These are phyloP conservation scores for Amphiprion percula DNA, from an alignment of 2,113 vertebrate species.

Conservation along the genomic window DNA sequence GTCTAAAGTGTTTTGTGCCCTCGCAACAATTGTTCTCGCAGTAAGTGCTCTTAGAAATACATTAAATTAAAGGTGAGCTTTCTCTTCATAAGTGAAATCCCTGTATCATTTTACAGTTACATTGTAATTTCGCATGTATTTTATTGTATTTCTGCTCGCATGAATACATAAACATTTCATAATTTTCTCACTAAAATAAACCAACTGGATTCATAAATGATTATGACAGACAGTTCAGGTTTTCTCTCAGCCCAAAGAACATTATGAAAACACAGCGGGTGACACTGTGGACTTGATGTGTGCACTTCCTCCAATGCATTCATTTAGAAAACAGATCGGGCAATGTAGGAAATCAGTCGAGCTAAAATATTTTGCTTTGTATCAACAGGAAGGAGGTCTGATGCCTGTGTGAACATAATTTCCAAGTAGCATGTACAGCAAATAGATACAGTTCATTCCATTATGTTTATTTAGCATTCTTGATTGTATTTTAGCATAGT, in stretches of 20 bases:
- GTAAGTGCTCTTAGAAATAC: slow-evolving; percentile 7
- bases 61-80: neutral
- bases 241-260: neutral
- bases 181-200: neutral
- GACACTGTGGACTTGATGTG: neutral
- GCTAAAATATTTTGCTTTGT: neutral
- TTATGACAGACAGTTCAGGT: neutral
- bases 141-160: neutral
- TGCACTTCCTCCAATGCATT: neutral
- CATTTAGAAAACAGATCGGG: neutral
- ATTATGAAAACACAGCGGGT: neutral
- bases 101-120: neutral
- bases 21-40: neutral
- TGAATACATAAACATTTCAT: neutral
- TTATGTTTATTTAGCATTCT: too few species aligned
- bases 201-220: neutral
- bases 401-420: too few species aligned
- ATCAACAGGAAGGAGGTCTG: too few species aligned
- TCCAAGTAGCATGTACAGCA: too few species aligned
- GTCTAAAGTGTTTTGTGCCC: neutral
- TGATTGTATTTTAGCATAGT: neutral
- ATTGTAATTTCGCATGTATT: neutral
- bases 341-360: neutral
- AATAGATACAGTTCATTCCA: too few species aligned
- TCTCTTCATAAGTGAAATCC: neutral